phyloP scores from a whole-genome alignment of 1,140 invertebrate genomes.

The Vanessa tameamea region DNA sequence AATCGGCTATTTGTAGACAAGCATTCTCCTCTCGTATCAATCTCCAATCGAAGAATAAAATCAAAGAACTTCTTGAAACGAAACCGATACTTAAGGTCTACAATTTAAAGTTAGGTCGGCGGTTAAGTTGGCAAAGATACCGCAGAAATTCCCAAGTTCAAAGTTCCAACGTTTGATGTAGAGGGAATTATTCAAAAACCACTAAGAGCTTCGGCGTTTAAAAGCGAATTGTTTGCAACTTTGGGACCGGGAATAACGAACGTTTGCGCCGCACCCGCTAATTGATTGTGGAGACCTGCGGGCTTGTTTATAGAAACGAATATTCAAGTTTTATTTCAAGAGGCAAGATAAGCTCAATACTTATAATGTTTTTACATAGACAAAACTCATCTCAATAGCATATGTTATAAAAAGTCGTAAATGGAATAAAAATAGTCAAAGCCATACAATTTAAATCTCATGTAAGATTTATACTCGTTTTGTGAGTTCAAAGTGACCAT shows the following conservation, averaged over 20 bases:
- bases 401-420: no score
- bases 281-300: constrained; percentile 16
- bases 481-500: no score
- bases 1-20: background rate
- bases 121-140: constrained; percentile 35
- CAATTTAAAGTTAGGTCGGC: constrained; percentile 36
- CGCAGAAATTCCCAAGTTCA: constrained; percentile 16
- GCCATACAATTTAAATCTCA: no score
- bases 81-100: constrained; percentile 12
- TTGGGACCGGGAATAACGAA: constrained; percentile 5
- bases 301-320: constrained; percentile 1
- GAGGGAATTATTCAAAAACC: constrained; percentile 30
- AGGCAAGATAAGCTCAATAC: background rate
- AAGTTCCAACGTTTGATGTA: constrained; percentile 26
- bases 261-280: background rate
- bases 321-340: constrained; percentile 5
- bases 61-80: constrained; percentile 3
- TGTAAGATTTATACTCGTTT: no score
- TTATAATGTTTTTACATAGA: no score
- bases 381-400: no score
- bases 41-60: background rate
- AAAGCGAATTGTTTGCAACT: constrained; percentile 9
- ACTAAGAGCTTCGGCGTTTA: constrained; percentile 8
- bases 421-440: no score
- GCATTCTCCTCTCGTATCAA: background rate